Evolutionary conservation across 2,113 vertebrate species (phyloP).

Genomic region (Odontophorus gujanensis): DNA sequence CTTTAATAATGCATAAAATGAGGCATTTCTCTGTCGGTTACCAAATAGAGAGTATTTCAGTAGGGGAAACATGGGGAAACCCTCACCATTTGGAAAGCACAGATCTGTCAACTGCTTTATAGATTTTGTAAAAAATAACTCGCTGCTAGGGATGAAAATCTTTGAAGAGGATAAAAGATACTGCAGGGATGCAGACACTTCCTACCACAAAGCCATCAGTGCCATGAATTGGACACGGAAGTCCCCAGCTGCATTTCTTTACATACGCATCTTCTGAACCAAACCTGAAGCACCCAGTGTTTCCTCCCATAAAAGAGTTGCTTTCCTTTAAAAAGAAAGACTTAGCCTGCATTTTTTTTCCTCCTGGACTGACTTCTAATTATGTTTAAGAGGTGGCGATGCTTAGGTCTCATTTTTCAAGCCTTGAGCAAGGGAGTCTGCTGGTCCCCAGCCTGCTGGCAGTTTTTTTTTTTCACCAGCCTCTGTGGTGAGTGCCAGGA

Average conservation of each 20-base stretch:
- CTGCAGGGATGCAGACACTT: neutral
- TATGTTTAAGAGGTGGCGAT: neutral
- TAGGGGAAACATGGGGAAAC: neutral
- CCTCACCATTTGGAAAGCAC: rapidly evolving
- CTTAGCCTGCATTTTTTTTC: neutral
- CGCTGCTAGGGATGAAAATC: neutral
- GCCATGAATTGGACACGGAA: rapidly evolving
- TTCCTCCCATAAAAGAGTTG: neutral
- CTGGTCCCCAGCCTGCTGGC: neutral
- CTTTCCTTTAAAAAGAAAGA: neutral
- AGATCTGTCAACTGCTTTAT: rapidly evolving
- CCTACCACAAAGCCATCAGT: rapidly evolving
- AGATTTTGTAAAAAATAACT: neutral
- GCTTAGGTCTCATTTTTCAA: neutral
- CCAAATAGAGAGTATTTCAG: rapidly evolving
- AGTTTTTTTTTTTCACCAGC: neutral
- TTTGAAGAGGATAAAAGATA: rapidly evolving
- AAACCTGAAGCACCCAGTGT: neutral
- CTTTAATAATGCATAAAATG: neutral
- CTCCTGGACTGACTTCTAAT: neutral
- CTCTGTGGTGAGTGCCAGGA: neutral
- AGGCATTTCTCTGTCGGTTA: neutral
- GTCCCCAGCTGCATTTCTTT: neutral
- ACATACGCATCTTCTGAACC: neutral
- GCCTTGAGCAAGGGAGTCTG: neutral